Conservation (phyloP, 1,140 invertebrate species). For the Branchinecta lindahli region DNA sequence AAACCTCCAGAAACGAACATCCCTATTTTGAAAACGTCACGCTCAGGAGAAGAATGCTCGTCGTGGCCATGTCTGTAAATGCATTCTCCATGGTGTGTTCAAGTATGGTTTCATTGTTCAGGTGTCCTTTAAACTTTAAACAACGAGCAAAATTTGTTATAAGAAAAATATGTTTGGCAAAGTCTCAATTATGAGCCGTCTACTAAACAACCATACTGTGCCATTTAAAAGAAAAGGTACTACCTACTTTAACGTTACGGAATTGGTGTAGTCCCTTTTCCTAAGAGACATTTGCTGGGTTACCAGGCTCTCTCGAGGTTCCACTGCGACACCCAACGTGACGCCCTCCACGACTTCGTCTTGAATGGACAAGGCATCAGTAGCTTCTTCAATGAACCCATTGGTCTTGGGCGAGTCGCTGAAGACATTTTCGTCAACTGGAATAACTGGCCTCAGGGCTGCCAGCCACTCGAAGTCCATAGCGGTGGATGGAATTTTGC, state of each 20-base stretch:
- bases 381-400: neutral
- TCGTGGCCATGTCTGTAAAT: too few species aligned
- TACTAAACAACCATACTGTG: too few species aligned
- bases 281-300: conserved; percentile 6
- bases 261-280: neutral
- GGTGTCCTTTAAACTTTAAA: too few species aligned
- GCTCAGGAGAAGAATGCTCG: too few species aligned
- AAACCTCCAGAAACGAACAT: too few species aligned
- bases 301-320: neutral
- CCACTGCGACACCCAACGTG: neutral
- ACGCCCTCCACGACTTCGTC: neutral
- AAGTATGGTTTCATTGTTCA: too few species aligned
- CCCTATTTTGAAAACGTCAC: too few species aligned
- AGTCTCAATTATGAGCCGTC: too few species aligned
- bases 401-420: neutral
- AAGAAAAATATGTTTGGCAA: too few species aligned
- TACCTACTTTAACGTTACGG: neutral
- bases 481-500: neutral
- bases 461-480: neutral
- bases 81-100: too few species aligned
- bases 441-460: neutral
- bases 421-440: neutral
- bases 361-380: neutral
- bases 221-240: neutral
- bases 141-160: too few species aligned